phyloP scores from a whole-genome alignment of 2,888 invertebrate genomes.

The Nephrotoma flavescens region DNA sequence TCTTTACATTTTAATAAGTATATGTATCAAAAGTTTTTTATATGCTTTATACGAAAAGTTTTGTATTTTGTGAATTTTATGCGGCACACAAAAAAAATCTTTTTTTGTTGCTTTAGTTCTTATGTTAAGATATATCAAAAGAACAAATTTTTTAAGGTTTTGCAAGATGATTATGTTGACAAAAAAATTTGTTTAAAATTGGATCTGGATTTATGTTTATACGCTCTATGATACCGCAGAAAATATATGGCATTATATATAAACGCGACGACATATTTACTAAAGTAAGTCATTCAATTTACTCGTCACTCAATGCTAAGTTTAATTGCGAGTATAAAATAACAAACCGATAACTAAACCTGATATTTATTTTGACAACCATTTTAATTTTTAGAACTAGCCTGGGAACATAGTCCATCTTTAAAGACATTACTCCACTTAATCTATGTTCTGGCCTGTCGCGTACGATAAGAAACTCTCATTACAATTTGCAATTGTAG shows the following conservation, averaged over 20 bases:
- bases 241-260: background rate
- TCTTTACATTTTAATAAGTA: background rate
- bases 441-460: too few species aligned
- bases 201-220: background rate
- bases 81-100: background rate
- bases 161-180: background rate
- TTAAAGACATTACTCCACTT: too few species aligned
- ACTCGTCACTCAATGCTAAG: too few species aligned
- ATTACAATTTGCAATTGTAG: too few species aligned
- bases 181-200: background rate
- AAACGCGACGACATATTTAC: background rate
- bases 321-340: too few species aligned
- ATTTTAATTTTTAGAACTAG: too few species aligned
- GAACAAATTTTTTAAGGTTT: background rate
- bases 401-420: too few species aligned
- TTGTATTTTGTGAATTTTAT: background rate
- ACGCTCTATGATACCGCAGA: background rate
- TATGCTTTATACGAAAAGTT: background rate
- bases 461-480: too few species aligned
- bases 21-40: background rate
- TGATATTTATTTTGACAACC: too few species aligned
- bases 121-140: background rate
- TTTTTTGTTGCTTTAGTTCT: background rate
- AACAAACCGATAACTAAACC: too few species aligned
- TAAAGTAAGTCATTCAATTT: too few species aligned